Evolutionary conservation across 2,797 vertebrate species (phyloP).

Genomic region (Xerus rutilus): DNA sequence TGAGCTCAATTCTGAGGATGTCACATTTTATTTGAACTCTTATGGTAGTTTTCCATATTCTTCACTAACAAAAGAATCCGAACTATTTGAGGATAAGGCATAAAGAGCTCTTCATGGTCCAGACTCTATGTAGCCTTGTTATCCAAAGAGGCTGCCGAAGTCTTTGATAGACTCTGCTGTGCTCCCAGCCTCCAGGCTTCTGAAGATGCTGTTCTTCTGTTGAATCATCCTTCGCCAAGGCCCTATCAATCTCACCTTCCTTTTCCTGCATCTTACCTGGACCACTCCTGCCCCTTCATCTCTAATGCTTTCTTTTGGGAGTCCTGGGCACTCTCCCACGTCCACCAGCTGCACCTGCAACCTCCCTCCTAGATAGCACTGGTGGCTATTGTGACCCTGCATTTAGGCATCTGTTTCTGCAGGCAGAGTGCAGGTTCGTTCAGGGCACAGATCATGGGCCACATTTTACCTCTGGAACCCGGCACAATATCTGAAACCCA

Average conservation of each 20-base stretch:
- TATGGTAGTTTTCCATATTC: not conserved
- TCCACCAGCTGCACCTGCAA: not conserved
- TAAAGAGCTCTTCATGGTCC: not conserved
- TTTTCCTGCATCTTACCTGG: not conserved
- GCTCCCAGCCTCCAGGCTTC: not conserved
- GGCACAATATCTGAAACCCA: not conserved
- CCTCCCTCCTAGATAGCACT: not conserved
- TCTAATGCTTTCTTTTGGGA: not conserved
- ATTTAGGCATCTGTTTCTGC: not conserved
- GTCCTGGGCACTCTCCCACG: no score
- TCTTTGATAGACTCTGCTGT: no score
- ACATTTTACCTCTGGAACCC: not conserved
- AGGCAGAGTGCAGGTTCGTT: not conserved
- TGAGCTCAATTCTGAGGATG: not conserved
- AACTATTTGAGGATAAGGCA: not conserved
- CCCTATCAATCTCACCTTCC: not conserved
- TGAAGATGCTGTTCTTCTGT: not conserved
- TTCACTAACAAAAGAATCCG: not conserved
- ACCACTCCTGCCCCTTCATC: not conserved
- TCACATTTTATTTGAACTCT: not conserved
- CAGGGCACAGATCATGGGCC: not conserved
- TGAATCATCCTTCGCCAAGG: not conserved
- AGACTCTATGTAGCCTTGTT: not conserved
- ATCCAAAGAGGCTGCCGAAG: not conserved
- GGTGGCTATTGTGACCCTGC: no score